A percentile compares a stretch with the other conserved stretches of the same genome.
These are phyloP conservation scores for Myanophis thanlyinensis DNA, from an alignment of 2,113 vertebrate genomes.

Conservation along the genomic window DNA sequence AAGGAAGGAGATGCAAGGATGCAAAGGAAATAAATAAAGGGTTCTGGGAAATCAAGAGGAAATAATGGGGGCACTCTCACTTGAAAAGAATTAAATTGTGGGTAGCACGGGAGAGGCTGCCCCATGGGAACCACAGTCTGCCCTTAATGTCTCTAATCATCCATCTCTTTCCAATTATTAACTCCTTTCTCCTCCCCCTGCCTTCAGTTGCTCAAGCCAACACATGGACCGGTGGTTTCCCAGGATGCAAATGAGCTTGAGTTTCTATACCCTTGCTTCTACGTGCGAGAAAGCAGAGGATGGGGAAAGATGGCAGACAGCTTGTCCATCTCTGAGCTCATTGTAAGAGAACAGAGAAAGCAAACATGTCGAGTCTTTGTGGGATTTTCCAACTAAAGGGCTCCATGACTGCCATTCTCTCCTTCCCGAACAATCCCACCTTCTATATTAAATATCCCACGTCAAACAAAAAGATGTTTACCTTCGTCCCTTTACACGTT, in stretches of 20 bases:
- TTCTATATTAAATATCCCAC: not conserved
- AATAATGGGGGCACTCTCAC: constrained; percentile 41
- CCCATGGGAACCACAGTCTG: constrained; percentile 47
- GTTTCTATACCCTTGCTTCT: not conserved
- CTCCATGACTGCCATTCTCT: not conserved
- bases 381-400: constrained; percentile 41
- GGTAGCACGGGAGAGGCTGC: constrained; percentile 33
- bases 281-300: constrained; percentile 10
- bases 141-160: constrained; percentile 36
- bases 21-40: constrained; percentile 51
- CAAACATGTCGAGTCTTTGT: constrained; percentile 29
- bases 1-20: constrained; percentile 51
- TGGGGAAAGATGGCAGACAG: not conserved
- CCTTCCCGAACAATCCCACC: not conserved
- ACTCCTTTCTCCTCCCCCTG: constrained; percentile 36
- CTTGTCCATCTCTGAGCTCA: constrained; percentile 27
- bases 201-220: constrained; percentile 38
- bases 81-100: constrained; percentile 72
- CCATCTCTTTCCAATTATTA: constrained; percentile 49
- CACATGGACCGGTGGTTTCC: constrained; percentile 37
- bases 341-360: constrained; percentile 19
- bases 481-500: not conserved
- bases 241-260: constrained; percentile 51
- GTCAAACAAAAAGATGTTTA: constrained; percentile 7
- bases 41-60: constrained; percentile 38